A percentile compares a stretch with the other conserved stretches of the same genome.
These are phyloP conservation scores for Sebastes baramenuke DNA, from an alignment of 2,797 vertebrate genomes.

Conservation along the genomic window DNA sequence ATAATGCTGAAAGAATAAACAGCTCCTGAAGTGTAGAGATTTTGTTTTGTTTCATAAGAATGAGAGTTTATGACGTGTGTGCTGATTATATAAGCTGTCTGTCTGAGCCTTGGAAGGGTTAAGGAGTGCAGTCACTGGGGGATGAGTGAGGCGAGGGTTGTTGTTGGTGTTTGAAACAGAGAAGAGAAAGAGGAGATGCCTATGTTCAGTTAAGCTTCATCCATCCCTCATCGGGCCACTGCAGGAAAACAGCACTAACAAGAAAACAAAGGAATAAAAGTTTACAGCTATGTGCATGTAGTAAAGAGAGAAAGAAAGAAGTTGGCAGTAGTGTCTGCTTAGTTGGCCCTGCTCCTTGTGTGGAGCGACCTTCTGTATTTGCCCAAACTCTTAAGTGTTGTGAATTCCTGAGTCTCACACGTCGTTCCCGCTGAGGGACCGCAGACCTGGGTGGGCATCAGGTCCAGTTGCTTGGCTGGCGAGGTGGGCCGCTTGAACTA, in stretches of 20 bases:
- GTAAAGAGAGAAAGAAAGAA: background rate
- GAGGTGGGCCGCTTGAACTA: constrained; percentile 43
- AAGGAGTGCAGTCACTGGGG: constrained; percentile 33
- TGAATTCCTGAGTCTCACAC: constrained; percentile 47
- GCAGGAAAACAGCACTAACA: background rate
- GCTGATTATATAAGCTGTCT: constrained; percentile 45
- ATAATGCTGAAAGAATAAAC: background rate
- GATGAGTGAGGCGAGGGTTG: constrained; percentile 34
- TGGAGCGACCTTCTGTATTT: constrained; percentile 61
- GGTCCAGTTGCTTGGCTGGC: constrained; percentile 54
- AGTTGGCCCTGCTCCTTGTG: constrained; percentile 43
- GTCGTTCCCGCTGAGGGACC: constrained; percentile 26
- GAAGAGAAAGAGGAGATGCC: background rate
- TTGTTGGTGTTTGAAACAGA: background rate
- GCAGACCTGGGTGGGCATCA: constrained; percentile 67
- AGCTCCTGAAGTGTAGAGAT: background rate
- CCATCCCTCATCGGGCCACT: background rate
- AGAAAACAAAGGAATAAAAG: constrained; percentile 2
- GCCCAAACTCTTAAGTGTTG: constrained; percentile 63
- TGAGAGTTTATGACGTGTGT: constrained; percentile 20
- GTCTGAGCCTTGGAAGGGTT: constrained; percentile 36
- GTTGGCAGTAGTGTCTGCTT: constrained; percentile 20
- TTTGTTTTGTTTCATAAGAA: background rate
- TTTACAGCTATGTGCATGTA: constrained; percentile 4
- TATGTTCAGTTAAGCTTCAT: constrained; percentile 4